Evolutionary conservation across 2,113 vertebrate genomes (phyloP), one percentile per base, ranked within the genome.

Genomic region (Callaeas wilsoni): DNA sequence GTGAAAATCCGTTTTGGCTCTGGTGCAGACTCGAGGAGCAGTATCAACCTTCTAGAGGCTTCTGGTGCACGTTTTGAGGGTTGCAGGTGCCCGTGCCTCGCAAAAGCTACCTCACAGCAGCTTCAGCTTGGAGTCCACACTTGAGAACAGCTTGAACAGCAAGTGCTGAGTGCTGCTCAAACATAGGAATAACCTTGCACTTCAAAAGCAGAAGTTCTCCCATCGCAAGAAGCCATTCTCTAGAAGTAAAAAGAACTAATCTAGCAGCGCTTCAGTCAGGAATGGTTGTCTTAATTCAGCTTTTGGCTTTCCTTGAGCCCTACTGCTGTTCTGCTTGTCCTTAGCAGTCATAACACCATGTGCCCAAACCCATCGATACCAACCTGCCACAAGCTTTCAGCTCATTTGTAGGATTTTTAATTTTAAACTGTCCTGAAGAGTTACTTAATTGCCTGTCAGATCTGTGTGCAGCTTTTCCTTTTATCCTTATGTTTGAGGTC

Each of bases 1-100:
- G 27, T 81, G 81, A 56, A 82, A 84, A 42, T 53, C 63, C 57
- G 5, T 32, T 78, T 89, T 81, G 83, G 84, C 92, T 94, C 90
- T 87, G 95, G 89, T 86, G 93, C 95, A 77, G 87, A 53, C 46
- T 80, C 20, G 4, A 69, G 86, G 86, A 95, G 92, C 68, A 35
- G 25, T 30, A 30, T 70, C 79, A 5, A 74, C 93, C 39, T 71
- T 64, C 50, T 3, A 42, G 81, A 78, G 53, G 81, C 86, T 94
- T 89, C 83, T 95, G 77, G 75, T 83, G 78, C 53, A 16, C 10
- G 0, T 44, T 19, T 22, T 74, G 87, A 84, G 86, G 69, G 42
- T 50, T 57, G 1, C 37, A 60, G 60, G 60, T 12, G 15, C 55
- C 63, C 10, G 0, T 42, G 65, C 91, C 68, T 86, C 32, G 4